Evolutionary conservation across 2,113 vertebrate species (phyloP).

Genomic region (Clarias gariepinus): DNA sequence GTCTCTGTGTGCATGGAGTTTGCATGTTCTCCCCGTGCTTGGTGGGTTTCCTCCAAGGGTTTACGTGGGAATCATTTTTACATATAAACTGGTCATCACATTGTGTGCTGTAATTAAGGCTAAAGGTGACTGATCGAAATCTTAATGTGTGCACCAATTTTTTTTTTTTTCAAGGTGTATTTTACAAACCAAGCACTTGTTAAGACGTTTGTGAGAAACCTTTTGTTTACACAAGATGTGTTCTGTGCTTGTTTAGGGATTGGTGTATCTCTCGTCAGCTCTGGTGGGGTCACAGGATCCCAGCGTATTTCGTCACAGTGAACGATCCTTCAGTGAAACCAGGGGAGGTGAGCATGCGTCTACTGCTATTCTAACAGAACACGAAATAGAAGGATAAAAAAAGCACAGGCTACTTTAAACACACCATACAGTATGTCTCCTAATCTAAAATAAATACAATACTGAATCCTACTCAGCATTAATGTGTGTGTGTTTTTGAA

Average conservation of each 20-base stretch:
- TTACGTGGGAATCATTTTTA: no score
- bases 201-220: no score
- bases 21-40: no score
- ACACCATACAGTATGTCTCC: neutral
- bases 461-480: neutral
- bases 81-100: no score
- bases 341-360: constrained; percentile 74
- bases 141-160: no score
- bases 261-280: constrained; percentile 92
- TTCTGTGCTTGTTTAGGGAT: constrained; percentile 66
- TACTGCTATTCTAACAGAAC: neutral
- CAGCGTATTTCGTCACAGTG: constrained; percentile 85
- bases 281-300: constrained; percentile 92
- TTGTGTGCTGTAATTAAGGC: no score
- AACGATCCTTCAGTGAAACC: constrained; percentile 74
- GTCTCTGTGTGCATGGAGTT: no score
- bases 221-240: neutral
- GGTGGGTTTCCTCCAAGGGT: no score
- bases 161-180: no score
- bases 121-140: no score
- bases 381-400: neutral
- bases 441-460: neutral
- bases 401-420: neutral
- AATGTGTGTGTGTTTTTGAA: constrained; percentile 51
- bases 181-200: neutral